These are phyloP conservation scores for Drosophila pseudotalamancana DNA, from an alignment of 2,888 invertebrate genomes.

Conservation along the genomic window DNA sequence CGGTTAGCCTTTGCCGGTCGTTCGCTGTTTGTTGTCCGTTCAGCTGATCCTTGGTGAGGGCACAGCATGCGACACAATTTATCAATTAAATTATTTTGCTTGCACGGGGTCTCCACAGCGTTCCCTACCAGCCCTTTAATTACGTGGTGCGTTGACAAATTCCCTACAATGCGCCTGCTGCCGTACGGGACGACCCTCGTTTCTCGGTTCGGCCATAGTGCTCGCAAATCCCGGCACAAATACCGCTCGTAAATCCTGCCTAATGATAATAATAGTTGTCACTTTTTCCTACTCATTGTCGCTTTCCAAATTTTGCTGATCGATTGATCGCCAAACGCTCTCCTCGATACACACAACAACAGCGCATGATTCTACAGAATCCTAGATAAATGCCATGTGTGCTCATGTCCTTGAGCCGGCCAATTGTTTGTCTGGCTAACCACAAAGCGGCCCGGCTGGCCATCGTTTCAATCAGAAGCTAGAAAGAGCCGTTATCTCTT, in stretches of 20 bases:
- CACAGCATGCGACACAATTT: slow-evolving; percentile 76
- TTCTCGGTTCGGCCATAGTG: slow-evolving; percentile 13
- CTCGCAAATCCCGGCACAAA: slow-evolving; percentile 27
- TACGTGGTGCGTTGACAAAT: too few relatives aligned
- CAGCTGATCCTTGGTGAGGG: slow-evolving; percentile 39
- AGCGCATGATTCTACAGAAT: slow-evolving; percentile 43
- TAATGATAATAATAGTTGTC: slow-evolving; percentile 76
- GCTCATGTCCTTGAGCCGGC: slow-evolving; percentile 43
- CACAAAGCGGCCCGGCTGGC: slow-evolving; percentile 39
- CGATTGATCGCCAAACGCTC: slow-evolving; percentile 46
- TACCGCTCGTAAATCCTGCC: slow-evolving; percentile 58
- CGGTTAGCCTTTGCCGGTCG: slow-evolving; percentile 32
- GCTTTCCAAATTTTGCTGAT: slow-evolving; percentile 45
- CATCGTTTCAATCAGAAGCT: slow-evolving; percentile 27
- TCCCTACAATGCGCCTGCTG: slow-evolving; percentile 11
- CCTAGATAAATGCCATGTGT: slow-evolving; percentile 38
- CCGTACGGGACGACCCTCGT: slow-evolving; percentile 26
- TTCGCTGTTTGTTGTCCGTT: slow-evolving; percentile 12
- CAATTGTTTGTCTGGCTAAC: slow-evolving; percentile 57
- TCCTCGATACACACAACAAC: slow-evolving; percentile 15
- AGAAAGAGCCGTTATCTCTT: neutral
- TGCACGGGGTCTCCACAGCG: neutral
- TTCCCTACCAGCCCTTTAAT: too few relatives aligned
- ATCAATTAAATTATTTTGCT: slow-evolving; percentile 60
- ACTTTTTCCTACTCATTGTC: slow-evolving; percentile 57